phyloP scores from a whole-genome alignment of 2,113 vertebrate genomes.

The Physeter macrocephalus region DNA sequence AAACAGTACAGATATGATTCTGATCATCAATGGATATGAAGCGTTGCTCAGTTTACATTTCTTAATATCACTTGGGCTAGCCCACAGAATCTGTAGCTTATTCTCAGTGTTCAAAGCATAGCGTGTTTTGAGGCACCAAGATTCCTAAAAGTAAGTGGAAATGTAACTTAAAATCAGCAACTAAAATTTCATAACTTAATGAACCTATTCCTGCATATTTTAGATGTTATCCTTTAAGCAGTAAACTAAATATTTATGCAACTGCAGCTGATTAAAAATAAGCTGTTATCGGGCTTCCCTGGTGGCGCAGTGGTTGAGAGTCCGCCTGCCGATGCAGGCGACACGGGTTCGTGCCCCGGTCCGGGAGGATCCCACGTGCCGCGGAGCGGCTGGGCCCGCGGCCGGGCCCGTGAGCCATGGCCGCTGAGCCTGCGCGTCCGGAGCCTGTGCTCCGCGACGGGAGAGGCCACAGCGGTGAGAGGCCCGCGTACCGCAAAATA shows the following conservation, averaged over 20 bases:
- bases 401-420: too few relatives aligned
- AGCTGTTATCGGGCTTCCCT: too few relatives aligned
- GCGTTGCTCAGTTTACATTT: neutral
- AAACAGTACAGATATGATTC: neutral
- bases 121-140: neutral
- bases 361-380: too few relatives aligned
- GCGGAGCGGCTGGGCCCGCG: too few relatives aligned
- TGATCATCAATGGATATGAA: neutral
- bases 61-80: neutral
- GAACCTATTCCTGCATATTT: neutral
- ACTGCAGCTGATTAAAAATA: neutral
- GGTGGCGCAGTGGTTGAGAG: too few relatives aligned
- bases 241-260: neutral
- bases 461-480: too few relatives aligned
- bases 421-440: too few relatives aligned
- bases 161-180: neutral
- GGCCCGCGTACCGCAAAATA: too few relatives aligned
- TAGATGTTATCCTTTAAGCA: neutral
- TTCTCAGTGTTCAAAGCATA: neutral
- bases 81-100: neutral
- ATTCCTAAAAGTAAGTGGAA: neutral
- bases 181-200: neutral
- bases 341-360: too few relatives aligned
- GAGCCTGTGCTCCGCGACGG: too few relatives aligned
- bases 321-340: too few relatives aligned